Base-by-base conservation (phyloP, 1,140 invertebrate species). In the Magallana gigas region DNA sequence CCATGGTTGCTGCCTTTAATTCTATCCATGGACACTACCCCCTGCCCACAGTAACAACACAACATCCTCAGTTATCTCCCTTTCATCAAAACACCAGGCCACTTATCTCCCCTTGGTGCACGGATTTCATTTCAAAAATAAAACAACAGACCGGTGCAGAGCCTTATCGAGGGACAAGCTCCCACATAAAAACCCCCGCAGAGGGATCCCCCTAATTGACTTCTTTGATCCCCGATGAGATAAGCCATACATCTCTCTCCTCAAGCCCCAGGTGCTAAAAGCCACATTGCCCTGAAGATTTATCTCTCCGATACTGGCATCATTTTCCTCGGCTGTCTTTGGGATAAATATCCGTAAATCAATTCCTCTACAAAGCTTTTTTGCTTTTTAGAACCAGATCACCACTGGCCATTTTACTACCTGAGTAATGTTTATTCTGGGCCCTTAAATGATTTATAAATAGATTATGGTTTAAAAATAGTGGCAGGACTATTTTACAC, bases 31-130 rank as follows among this genome's bases (percentile, higher is more conserved):
- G 23, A 76, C 14, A 76, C 23, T 29, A 36, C 23, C 36, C 29
- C 8, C 68, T 76, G 68, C 36, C 68, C 23, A 12, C 8, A 23
- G 11, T 36, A 76, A 76, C 4, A 76, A 36, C 23, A 76, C 36
- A 36, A 8, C 68, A 76, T 29, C 23, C 23, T 23, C 36, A 76
- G 14, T 76, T 76, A 76, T 29, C 23, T 76, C 68, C 68, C 68
- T 29, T 76, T 48, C 18, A 76, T 29, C 68, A 76, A 29, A 29
- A 18, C 36, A 8, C 8, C 36, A 76, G 23, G 23, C 9, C 9
- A 76, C 14, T 76, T 76, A 76, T 76, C 68, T 76, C 68, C 68
- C 68, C 68, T 76, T 48, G 36, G 14, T 16, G 36, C 68, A 76
- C 9, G 18, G 23, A 8, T 36, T 76, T 29, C 29, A 76, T 76